Conservation (phyloP, 1,140 invertebrate genomes). For the Ceratoteleas bidentatus region DNA sequence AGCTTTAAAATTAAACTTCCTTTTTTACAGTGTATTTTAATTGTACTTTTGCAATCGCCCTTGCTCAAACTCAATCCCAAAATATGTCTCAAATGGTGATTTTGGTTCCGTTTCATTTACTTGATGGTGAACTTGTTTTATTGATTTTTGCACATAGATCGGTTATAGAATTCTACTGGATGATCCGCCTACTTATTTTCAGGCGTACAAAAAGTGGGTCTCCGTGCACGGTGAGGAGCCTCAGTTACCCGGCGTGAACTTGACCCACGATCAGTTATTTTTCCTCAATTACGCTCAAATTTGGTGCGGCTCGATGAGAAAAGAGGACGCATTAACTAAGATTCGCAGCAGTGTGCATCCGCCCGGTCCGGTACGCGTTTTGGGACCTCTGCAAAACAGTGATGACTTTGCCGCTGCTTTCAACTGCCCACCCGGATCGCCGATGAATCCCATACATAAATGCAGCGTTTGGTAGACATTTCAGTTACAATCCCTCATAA, state of each 20-base stretch:
- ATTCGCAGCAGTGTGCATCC: slow-evolving; percentile 97
- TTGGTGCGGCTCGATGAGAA: slow-evolving; percentile 98
- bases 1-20: too few species aligned
- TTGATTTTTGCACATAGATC: too few species aligned
- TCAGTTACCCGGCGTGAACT: slow-evolving; percentile 88
- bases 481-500: too few species aligned
- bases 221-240: slow-evolving; percentile 86
- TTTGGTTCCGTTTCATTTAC: too few species aligned
- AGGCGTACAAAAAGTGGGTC: slow-evolving; percentile 91
- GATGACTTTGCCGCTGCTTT: slow-evolving; percentile 93
- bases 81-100: too few species aligned
- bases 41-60: too few species aligned
- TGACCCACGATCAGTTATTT: slow-evolving; percentile 93
- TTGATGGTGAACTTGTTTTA: too few species aligned
- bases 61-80: too few species aligned
- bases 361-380: slow-evolving; percentile 94
- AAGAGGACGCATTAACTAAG: slow-evolving; percentile 96
- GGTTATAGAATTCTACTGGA: too few species aligned
- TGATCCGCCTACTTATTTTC: too few species aligned
- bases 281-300: slow-evolving; percentile 95
- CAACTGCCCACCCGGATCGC: slow-evolving; percentile 88
- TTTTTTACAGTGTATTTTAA: too few species aligned
- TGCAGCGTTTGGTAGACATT: slow-evolving; percentile 93
- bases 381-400: slow-evolving; percentile 96
- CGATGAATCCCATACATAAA: slow-evolving; percentile 95